Percentiles rank a stretch among this genome's conserved stretches.
Conservation (phyloP, 2,888 invertebrate genomes). For the Lottia scabra region DNA sequence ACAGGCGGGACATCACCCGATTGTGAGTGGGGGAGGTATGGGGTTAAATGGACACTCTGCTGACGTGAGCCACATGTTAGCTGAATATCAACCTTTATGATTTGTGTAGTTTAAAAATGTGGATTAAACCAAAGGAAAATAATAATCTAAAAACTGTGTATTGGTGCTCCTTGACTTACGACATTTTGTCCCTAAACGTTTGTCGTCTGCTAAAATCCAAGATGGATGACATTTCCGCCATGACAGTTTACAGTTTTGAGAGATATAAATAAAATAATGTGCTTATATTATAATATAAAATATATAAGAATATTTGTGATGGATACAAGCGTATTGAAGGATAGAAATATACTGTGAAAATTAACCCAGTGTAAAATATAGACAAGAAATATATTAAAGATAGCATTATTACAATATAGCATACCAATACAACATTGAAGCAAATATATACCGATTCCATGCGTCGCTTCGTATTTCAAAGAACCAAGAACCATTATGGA, state of each 20-base stretch:
- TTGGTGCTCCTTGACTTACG: conserved; percentile 1
- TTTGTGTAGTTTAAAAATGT: not conserved
- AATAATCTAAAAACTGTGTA: conserved; percentile 1
- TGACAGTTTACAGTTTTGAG: not conserved
- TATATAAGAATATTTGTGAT: too few relatives aligned
- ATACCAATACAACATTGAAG: too few relatives aligned
- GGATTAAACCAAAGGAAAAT: not conserved
- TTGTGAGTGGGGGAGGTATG: conserved; percentile 1
- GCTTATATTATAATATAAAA: too few relatives aligned
- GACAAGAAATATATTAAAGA: too few relatives aligned
- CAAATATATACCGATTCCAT: too few relatives aligned
- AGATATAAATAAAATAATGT: not conserved
- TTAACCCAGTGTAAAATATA: too few relatives aligned
- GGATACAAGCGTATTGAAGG: too few relatives aligned
- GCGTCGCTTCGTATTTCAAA: too few relatives aligned
- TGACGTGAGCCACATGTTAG: conserved; percentile 42
- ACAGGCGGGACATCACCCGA: conserved; percentile 7
- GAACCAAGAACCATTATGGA: too few relatives aligned
- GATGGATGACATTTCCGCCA: not conserved
- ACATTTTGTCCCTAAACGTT: conserved; percentile 2
- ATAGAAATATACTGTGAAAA: too few relatives aligned
- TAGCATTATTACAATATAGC: too few relatives aligned
- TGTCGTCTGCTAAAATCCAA: not conserved
- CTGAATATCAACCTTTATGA: conserved; percentile 48
- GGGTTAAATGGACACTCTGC: conserved; percentile 32